Conservation (phyloP, 37 sponge, comb jelly and placozoan species). For the Ianthella basta region DNA sequence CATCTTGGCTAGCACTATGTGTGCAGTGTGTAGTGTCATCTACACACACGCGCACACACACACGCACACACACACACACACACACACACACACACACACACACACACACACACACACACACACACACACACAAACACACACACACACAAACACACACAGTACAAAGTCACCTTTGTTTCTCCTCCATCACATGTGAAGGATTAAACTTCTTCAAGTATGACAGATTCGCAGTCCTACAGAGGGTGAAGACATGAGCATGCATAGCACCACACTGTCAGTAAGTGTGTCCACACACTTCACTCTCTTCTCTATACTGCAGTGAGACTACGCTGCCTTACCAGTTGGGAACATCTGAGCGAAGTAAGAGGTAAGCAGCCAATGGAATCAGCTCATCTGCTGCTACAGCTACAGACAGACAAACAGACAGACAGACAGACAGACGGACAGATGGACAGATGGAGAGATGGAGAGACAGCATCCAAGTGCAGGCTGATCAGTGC, state of each 20-base stretch:
- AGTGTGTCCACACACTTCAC: not conserved
- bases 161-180: not conserved
- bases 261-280: not conserved
- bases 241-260: not conserved
- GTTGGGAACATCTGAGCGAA: conserved; percentile 91
- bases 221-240: conserved; percentile 78
- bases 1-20: not conserved
- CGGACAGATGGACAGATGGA: not conserved
- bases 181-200: conserved; percentile 25
- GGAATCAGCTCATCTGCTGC: conserved; percentile 97
- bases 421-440: conserved; percentile 13
- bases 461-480: not conserved
- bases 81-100: too few species aligned
- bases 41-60: too few species aligned
- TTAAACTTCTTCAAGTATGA: conserved; percentile 86
- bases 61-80: too few species aligned
- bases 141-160: not conserved
- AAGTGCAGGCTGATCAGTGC: not conserved
- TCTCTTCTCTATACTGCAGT: not conserved
- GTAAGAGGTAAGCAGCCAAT: conserved; percentile 81
- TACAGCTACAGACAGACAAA: conserved; percentile 45
- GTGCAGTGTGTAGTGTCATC: not conserved
- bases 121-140: not conserved
- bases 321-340: conserved; percentile 60
- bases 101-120: not conserved